These are phyloP conservation scores for Cassiopea andromeda DNA, from an alignment of 30 jellyfish, hydroid and myxozoan genomes.

Conservation along the genomic window DNA sequence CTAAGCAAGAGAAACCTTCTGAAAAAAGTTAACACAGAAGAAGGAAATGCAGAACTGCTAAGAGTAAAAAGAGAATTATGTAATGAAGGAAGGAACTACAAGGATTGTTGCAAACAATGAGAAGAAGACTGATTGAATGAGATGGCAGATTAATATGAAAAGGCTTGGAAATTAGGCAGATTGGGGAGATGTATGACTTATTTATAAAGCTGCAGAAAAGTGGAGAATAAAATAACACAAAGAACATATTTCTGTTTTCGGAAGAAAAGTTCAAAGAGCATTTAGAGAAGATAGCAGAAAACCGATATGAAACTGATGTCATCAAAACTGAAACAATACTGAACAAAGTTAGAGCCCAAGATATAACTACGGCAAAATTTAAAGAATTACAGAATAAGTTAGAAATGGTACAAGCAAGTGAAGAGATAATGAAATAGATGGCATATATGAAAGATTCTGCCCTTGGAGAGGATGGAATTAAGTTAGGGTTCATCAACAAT, in stretches of 20 bases:
- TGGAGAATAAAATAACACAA: neutral
- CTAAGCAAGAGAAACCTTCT: neutral
- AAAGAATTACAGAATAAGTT: neutral
- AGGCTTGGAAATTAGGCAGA: slow-evolving; percentile 14
- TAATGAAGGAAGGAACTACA: neutral
- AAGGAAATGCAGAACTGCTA: slow-evolving; percentile 1
- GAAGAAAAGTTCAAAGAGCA: neutral
- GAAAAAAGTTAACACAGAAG: neutral
- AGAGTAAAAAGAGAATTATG: neutral
- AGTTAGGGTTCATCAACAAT: neutral
- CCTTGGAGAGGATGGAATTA: slow-evolving; percentile 2
- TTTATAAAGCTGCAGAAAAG: neutral
- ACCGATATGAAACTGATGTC: slow-evolving; percentile 1
- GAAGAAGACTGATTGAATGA: slow-evolving; percentile 3
- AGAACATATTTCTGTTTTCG: neutral
- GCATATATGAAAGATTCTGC: slow-evolving; percentile 1
- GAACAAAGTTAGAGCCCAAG: neutral
- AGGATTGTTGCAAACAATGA: neutral
- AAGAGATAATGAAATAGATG: slow-evolving; percentile 1
- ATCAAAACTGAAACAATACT: neutral
- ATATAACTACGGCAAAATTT: neutral
- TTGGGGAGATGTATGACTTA: slow-evolving; percentile 13
- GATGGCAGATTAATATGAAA: neutral
- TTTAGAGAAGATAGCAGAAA: neutral
- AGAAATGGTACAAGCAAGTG: slow-evolving; percentile 8